Base-by-base conservation (phyloP, 1,140 invertebrate species). In the Drosophila simulans region DNA sequence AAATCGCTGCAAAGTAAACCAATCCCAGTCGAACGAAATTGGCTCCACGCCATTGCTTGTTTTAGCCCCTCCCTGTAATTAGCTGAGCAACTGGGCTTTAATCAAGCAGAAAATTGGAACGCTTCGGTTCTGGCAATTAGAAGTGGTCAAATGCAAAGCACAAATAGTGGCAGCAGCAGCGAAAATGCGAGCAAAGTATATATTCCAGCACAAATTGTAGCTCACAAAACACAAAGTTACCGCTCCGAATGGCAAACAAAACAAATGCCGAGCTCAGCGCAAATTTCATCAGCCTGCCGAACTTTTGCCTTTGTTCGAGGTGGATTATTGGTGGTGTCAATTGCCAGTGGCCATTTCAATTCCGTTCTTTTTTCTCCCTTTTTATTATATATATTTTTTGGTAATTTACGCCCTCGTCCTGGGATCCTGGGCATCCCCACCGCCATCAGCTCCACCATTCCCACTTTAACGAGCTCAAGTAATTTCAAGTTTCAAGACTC, bases 281-380 rank as follows among this genome's bases (percentile, higher is more conserved):
- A 83, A 88, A 83, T 76, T 82, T 53, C 68, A 70, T 70, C 68
- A 57, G 78, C 62, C 78, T 71, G 74, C 75, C 69, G 78, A 88
- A 78, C 48, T 77, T 70, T 65, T 55, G 20, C 64, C 49, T 78
- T 69, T 66, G 53, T 74, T 71, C 69, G 75, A 55, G 39, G 13
- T 45, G 49, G 83, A 69, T 88, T 88, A 88, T 85, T 85, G 82
- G 83, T 88, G 79, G 83, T 88, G 83, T 88, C 83, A 88, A 89
- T 89, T 89, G 84, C 83, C 84, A 88, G 76, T 89, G 82, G 84
- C 83, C 83, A 88, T 88, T 88, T 75, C 54, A 68, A 45, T 68
- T 68, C 20, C 49, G 59, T 27, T 43, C 46, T n/a, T 68, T 64
- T 57, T 11, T 13, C 43, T 68, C 31, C 2, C 31, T 31, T 31